Evolutionary conservation across 2,113 vertebrate species (phyloP).

Genomic region (Engystomops pustulosus): DNA sequence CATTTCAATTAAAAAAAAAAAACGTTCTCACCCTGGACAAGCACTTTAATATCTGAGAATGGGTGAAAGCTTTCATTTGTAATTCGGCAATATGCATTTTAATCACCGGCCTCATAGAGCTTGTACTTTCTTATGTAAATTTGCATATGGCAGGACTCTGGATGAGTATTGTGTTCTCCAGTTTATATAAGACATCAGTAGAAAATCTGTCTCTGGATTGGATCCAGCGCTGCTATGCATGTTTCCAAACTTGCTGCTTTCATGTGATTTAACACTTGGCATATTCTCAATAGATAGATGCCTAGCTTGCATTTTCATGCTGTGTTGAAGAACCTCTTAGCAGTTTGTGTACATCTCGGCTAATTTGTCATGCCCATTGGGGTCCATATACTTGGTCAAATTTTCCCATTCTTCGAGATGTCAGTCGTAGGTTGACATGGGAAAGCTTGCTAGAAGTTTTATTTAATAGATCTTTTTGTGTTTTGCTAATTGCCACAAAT

Average conservation of each 20-base stretch:
- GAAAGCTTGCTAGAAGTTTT: neutral
- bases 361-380: constrained; percentile 42
- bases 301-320: constrained; percentile 47
- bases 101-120: neutral
- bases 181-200: constrained; percentile 36
- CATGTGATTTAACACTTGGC: constrained; percentile 54
- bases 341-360: constrained; percentile 27
- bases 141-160: neutral
- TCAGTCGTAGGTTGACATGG: constrained; percentile 17
- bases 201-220: constrained; percentile 41
- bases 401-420: constrained; percentile 31
- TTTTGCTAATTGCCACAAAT: constrained; percentile 10
- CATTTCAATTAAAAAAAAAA: too few relatives aligned
- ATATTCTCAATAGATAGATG: constrained; percentile 41
- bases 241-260: constrained; percentile 51
- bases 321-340: constrained; percentile 39
- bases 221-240: constrained; percentile 41
- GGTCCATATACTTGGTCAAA: constrained; percentile 29
- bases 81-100: neutral
- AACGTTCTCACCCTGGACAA: too few relatives aligned
- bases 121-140: neutral
- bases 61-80: neutral
- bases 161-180: constrained; percentile 12
- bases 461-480: constrained; percentile 18
- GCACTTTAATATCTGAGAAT: too few relatives aligned